Base-by-base conservation (phyloP, 2,888 invertebrate species). In the Leucozona laternaria region DNA sequence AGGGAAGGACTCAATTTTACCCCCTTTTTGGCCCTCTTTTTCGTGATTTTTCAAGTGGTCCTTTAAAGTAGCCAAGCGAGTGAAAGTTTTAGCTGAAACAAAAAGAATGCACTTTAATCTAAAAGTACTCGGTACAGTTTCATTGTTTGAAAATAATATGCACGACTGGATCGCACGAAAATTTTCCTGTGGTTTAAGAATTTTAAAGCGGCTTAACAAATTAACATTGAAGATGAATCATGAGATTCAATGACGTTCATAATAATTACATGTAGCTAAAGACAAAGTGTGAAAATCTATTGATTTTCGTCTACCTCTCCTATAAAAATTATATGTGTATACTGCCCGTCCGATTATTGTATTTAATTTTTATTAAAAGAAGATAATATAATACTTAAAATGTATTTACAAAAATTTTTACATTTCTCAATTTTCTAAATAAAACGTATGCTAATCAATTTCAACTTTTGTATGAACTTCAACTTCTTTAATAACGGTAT, bases 401-500 rank as follows among this genome's bases (percentile, higher is more conserved):
- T 60, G 25, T 22, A 60, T 58, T 58, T 58, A 37, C 58, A 37
- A 34, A 34, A 58, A 13, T 7, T 7, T 22, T 15, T 58, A 62
- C 17, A 43, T 25, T 55, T n/a, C 10, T 55, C 11, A 31, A 17
- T 55, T 40, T 57, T 20, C 43, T 57, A 25, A 20, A n/a, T 20
- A 25, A 60, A 70, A 48, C 50, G 2, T 20, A 20, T 13, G 13
- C 48, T 68, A 81, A 15, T 71, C 76, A 1, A 81, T 79, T 1
- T 84, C 86, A 15, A 79, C 73, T 73, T 89, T 89, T 4, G 88
- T 85, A 25, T 85, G 84, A 10, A 89, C 86, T 79, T 88, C 88
- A 25, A 88, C 82, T 72, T 89, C 88, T 78, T 89, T 89, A 87
- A 88, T 80, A 8, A 88, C 86, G n/a, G 83, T 88, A 28, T 89